Percentiles rank a stretch among this genome's conserved stretches.
These are phyloP conservation scores for Caenorhabditis briggsae DNA, from an alignment of 1,140 invertebrate genomes.

Conservation along the genomic window DNA sequence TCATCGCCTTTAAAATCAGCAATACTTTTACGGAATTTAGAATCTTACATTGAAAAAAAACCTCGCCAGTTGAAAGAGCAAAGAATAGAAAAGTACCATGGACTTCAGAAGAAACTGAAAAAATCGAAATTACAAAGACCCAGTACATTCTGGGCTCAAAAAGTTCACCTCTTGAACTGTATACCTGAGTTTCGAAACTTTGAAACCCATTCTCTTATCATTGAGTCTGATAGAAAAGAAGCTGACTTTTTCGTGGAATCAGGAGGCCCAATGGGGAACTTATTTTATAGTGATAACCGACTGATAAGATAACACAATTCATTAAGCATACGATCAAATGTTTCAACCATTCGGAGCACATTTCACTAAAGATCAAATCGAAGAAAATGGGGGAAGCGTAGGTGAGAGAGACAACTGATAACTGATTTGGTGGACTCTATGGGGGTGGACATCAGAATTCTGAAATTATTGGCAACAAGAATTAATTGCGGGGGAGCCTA, in stretches of 20 bases:
- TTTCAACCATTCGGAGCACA: conserved; percentile 35
- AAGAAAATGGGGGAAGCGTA: conserved; percentile 11
- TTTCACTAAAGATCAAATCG: conserved; percentile 15
- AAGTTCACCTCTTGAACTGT: conserved; percentile 21
- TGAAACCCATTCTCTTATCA: not conserved
- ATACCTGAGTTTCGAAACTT: conserved; percentile 17
- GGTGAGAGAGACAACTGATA: conserved; percentile 10
- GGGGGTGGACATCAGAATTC: not conserved
- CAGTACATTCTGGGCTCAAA: not conserved
- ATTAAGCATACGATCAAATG: conserved; percentile 31
- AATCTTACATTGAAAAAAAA: too few species aligned
- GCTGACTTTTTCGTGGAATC: not conserved
- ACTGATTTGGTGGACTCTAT: not conserved
- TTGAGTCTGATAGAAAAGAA: not conserved
- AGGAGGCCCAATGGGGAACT: not conserved
- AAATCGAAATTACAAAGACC: too few species aligned
- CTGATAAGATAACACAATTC: conserved; percentile 36
- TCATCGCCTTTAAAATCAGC: too few species aligned
- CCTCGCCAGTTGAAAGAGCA: too few species aligned
- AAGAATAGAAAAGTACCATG: too few species aligned
- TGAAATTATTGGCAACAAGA: not conserved
- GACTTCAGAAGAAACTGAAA: too few species aligned
- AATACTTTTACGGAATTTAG: too few species aligned
- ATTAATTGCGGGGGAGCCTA: not conserved
- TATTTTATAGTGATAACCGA: not conserved